Base-by-base conservation (phyloP, 2,797 vertebrate genomes). In the Hirundo rustica region DNA sequence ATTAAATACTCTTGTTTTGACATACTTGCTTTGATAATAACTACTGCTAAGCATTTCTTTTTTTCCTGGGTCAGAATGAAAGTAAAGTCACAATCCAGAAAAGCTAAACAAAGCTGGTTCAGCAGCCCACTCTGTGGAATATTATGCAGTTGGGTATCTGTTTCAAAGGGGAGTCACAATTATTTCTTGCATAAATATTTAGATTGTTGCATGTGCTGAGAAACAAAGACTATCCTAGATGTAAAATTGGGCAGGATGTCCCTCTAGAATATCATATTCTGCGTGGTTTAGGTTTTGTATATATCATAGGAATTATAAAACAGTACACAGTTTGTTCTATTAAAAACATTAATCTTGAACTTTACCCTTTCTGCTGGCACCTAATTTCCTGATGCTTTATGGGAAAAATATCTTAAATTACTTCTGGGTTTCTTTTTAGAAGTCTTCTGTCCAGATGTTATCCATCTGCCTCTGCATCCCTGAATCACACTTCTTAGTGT, bases 111-210 rank as follows among this genome's bases (percentile, higher is more conserved):
- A 94, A 96, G 72, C 93, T 93, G 88, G 77, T 95, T 82, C 72
- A 85, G 83, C 90, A 90, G 61, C 83, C 71, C 57, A 53, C 40
- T 82, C 60, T 47, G 26, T 76, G 74, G 9, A 89, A 53, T 94
- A 88, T 80, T 91, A 25, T 85, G 92, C 50, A 89, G 67, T 83
- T 87, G 71, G 9, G n/a, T 94, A 57, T 96, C 79, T 89, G 29
- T 93, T 95, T 96, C 90, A 95, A 82, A 95, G 88, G 85, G 58
- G 68, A 91, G 44, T 47, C 44, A 53, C 74, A 85, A 89, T 96
- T 92, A 91, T 80, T 93, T 90, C 82, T 91, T 77, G 57, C 38
- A 68, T 95, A 96, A 97, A 97, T 97, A 95, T 96, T 96, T 97
- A 89, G 62, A 70, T 96, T 86, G 92, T 83, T 89, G 44, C 51